Evolutionary conservation across 2,113 vertebrate species (phyloP).

Genomic region (Melospiza melodia): DNA sequence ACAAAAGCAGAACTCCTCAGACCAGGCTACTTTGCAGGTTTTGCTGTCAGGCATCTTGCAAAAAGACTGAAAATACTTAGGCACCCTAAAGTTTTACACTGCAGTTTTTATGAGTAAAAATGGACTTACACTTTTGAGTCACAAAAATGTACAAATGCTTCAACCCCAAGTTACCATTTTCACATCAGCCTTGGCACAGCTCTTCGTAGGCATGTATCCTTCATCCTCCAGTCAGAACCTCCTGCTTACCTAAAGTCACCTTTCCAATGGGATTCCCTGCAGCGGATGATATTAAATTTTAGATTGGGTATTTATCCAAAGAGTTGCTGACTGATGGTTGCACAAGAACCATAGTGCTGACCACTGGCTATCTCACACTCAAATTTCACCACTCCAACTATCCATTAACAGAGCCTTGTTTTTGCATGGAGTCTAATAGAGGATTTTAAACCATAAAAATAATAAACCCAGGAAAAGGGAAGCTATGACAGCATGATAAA

Average conservation of each 20-base stretch:
- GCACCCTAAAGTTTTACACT: background rate
- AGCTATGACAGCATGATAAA: background rate
- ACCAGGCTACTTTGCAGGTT: background rate
- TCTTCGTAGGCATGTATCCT: background rate
- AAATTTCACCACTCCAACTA: background rate
- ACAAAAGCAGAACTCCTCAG: background rate
- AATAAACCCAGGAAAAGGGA: background rate
- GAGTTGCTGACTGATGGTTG: conserved; percentile 1
- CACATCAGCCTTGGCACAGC: background rate
- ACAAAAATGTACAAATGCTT: background rate
- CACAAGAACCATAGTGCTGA: background rate
- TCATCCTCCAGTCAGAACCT: background rate
- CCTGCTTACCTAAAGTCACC: background rate
- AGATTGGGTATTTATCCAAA: background rate
- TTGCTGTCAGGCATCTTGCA: background rate
- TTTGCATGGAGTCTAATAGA: background rate
- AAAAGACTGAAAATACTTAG: background rate
- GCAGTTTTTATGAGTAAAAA: background rate
- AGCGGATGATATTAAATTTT: background rate
- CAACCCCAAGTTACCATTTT: background rate
- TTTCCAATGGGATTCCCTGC: background rate
- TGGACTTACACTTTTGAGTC: background rate
- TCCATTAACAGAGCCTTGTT: background rate
- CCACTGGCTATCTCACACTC: background rate
- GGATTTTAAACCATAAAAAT: background rate